These are phyloP conservation scores for Oxyteleia sp. DNA, from an alignment of 2,888 invertebrate species.

Conservation along the genomic window DNA sequence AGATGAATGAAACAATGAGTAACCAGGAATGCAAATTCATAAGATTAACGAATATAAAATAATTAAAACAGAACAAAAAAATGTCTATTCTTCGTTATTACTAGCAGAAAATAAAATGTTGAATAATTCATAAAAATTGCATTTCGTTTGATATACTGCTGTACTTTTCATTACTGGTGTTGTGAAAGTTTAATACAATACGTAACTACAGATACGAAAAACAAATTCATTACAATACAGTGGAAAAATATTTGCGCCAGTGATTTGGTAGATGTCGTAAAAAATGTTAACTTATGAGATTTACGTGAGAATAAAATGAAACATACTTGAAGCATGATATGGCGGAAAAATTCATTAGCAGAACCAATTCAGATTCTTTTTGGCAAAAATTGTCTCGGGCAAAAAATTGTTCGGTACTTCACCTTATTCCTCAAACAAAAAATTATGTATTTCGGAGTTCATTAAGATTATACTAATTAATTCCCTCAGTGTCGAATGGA, in stretches of 20 bases:
- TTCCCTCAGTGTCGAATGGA: too few relatives aligned
- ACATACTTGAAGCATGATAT: too few relatives aligned
- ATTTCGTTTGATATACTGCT: not conserved
- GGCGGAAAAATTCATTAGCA: too few relatives aligned
- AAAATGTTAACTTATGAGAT: slow-evolving; percentile 31
- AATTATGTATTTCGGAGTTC: too few relatives aligned
- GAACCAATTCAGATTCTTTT: too few relatives aligned
- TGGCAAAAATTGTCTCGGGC: too few relatives aligned
- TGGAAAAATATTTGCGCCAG: slow-evolving; percentile 25
- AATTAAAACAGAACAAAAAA: slow-evolving; percentile 3
- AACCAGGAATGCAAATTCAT: slow-evolving; percentile 6
- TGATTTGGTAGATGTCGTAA: slow-evolving; percentile 18
- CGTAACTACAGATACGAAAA: slow-evolving; percentile 7
- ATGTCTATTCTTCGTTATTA: not conserved
- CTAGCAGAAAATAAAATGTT: slow-evolving; percentile 17
- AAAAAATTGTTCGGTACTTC: too few relatives aligned
- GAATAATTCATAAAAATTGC: slow-evolving; percentile 49
- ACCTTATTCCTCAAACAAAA: too few relatives aligned
- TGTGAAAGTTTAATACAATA: slow-evolving; percentile 30
- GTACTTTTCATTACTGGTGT: slow-evolving; percentile 10
- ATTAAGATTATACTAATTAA: too few relatives aligned
- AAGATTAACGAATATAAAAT: slow-evolving; percentile 17
- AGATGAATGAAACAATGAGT: slow-evolving; percentile 5
- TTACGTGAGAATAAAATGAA: slow-evolving; percentile 25
- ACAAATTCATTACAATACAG: slow-evolving; percentile 34